Conservation (phyloP, 2,888 invertebrate genomes). For the Dryomyza anilis region DNA sequence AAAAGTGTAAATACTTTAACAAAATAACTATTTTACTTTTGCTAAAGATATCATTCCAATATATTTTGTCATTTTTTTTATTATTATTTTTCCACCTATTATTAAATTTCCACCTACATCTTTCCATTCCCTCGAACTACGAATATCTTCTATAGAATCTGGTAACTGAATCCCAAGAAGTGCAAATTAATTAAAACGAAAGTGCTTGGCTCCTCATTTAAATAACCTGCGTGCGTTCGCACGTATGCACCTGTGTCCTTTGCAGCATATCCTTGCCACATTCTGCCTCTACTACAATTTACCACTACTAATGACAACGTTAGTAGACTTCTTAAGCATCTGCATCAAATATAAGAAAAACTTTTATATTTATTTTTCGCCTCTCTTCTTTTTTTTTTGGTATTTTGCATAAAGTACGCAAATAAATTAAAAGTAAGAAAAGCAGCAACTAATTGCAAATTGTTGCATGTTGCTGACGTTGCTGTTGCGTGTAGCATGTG, state of each 20-base stretch:
- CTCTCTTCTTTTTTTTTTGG: not conserved
- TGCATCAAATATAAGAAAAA: conserved; percentile 11
- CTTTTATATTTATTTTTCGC: not conserved
- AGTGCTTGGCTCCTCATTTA: not conserved
- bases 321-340: not conserved
- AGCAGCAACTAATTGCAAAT: not conserved
- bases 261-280: not conserved
- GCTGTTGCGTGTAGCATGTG: conserved; percentile 11
- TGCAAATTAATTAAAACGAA: conserved; percentile 13
- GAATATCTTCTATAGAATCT: too few species aligned
- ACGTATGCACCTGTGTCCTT: not conserved
- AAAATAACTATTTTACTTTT: too few species aligned
- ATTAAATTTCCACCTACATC: too few species aligned
- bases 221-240: not conserved
- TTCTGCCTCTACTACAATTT: too few species aligned
- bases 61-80: too few species aligned
- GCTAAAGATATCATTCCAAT: too few species aligned
- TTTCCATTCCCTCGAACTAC: too few species aligned
- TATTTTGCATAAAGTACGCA: conserved; percentile 3
- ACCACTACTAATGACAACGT: too few species aligned
- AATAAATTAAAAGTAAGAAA: conserved; percentile 21
- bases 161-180: not conserved
- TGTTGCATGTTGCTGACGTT: conserved; percentile 15
- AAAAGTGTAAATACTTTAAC: too few species aligned
- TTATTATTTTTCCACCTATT: too few species aligned